Base-by-base conservation (phyloP, 2,113 vertebrate species). In the Petrocephalus microphthalmus region DNA sequence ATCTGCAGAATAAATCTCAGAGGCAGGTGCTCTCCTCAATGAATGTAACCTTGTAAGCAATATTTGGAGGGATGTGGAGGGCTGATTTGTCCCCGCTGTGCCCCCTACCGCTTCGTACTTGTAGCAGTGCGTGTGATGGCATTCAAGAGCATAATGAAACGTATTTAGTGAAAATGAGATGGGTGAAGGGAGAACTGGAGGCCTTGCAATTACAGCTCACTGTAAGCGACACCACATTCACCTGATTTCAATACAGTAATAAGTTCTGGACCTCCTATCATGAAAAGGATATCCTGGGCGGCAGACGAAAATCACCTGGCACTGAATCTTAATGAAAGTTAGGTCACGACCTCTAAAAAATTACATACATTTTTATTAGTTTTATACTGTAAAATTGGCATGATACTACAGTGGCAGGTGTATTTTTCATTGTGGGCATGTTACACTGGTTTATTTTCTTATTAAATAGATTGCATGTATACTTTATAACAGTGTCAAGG, bases 191-290 rank as follows among this genome's bases (percentile, higher is more conserved):
- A 92, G 89, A 89, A 87, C 90, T 88, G 89, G 92, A 94, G 93
- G 93, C 92, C 90, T 90, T 91, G 91, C 93, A 94, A 95, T 95
- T 94, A 94, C 94, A 93, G 90, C 91, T 91, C 94, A 93, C 94
- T 93, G 90, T 91, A 92, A 95, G 37, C 94, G 91, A 94, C 92
- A 93, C 91, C 49, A 91, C 91, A 84, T 92, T 93, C 93, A 94
- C 93, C 94, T 94, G 93, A 94, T 93, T 94, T 90, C 94, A 93
- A 93, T 92, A 92, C 92, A 92, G 94, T 95, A 95, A 96, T 94
- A 93, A 96, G 93, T 94, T 95, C 93, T 92, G 91, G 91, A 91
- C 87, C 88, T 86, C 85, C 47, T 74, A 91, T 93, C 92, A 93
- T 89, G 64, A 87, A 93, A 93, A 90, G 93, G 93, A 93, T 93